These are phyloP conservation scores for Choloepus didactylus DNA, from an alignment of 2,797 vertebrate species.

Conservation along the genomic window DNA sequence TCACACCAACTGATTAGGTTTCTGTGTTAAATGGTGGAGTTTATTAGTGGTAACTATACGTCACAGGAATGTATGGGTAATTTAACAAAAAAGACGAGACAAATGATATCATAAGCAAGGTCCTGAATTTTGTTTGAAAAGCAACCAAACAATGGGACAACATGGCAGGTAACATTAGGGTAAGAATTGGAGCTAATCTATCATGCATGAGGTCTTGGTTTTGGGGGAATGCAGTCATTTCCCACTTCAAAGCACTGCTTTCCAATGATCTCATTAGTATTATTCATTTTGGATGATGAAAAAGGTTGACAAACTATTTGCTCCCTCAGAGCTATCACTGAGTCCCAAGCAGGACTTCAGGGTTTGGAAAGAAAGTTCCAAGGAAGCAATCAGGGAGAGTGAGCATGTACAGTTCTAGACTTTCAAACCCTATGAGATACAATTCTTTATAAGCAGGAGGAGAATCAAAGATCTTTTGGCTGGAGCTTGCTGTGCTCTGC, in stretches of 20 bases:
- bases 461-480: background rate
- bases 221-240: background rate
- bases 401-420: background rate
- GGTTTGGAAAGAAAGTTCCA: background rate
- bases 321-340: no score
- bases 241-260: background rate
- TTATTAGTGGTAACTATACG: background rate
- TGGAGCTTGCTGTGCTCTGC: background rate
- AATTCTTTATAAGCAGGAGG: background rate
- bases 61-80: background rate
- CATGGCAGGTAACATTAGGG: no score
- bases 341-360: background rate
- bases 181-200: background rate
- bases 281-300: background rate
- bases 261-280: background rate
- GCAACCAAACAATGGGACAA: background rate
- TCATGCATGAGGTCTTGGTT: background rate
- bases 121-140: background rate
- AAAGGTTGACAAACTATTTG: background rate
- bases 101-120: background rate
- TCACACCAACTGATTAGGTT: background rate
- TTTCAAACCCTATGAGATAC: background rate
- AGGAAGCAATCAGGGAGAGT: background rate
- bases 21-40: background rate
- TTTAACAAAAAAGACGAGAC: background rate